Percentiles rank a stretch among this genome's conserved stretches.
phyloP scores from a whole-genome alignment of 2,888 invertebrate species.

The Sepiola atlantica region DNA sequence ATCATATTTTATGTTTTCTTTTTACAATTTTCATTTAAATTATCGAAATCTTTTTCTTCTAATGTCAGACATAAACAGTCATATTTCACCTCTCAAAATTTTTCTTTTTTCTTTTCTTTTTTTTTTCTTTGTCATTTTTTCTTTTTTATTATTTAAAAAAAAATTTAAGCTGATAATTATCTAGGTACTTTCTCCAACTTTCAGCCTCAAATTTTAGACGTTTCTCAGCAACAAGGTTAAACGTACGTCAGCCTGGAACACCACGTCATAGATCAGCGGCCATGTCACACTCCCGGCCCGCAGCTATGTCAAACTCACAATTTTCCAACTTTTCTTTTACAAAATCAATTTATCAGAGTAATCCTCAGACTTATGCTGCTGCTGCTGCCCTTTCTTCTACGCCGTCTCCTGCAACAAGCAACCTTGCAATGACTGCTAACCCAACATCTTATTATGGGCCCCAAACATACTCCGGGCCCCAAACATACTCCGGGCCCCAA shows the following conservation, averaged over 20 bases:
- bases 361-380: neutral
- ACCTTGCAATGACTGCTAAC: neutral
- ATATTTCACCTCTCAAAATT: too few relatives aligned
- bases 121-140: neutral
- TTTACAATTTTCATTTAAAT: too few relatives aligned
- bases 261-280: conserved; percentile 38
- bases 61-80: too few relatives aligned
- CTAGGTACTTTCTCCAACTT: conserved; percentile 24
- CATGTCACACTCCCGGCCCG: conserved; percentile 39
- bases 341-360: neutral
- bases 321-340: neutral
- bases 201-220: conserved; percentile 40
- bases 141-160: neutral
- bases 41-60: too few relatives aligned
- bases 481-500: neutral
- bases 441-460: neutral
- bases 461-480: neutral
- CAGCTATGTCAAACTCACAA: neutral
- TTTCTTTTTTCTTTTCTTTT: too few relatives aligned
- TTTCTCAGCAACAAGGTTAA: conserved; percentile 35
- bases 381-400: neutral
- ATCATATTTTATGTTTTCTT: too few relatives aligned
- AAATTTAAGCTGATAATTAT: neutral
- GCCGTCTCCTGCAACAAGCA: neutral
- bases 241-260: conserved; percentile 41